Percentiles rank a stretch among this genome's conserved stretches.
Evolutionary conservation across 1,140 invertebrate genomes (phyloP).

Genomic region (Lamellibrachia luymesi): DNA sequence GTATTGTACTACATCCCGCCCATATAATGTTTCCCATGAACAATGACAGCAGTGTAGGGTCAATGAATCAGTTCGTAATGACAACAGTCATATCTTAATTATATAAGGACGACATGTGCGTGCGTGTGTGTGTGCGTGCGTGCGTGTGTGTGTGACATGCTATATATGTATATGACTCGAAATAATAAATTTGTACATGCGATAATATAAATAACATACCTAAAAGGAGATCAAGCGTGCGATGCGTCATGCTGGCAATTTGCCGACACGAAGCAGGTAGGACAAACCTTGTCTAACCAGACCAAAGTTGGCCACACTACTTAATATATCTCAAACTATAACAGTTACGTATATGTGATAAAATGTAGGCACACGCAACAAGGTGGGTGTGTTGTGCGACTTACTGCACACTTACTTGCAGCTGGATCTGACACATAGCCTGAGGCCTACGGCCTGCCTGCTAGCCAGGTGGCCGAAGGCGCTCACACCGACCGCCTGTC

Average conservation of each 20-base stretch:
- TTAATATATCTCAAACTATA: neutral
- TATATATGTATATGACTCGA: neutral
- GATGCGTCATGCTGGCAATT: too few species aligned
- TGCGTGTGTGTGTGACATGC: neutral
- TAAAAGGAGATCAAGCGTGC: too few species aligned
- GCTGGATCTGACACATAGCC: neutral
- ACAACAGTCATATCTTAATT: neutral
- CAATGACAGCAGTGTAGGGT: neutral
- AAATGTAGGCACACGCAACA: neutral
- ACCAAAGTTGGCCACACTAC: too few species aligned
- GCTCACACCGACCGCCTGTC: neutral
- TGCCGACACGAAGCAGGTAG: too few species aligned
- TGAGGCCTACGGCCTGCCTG: neutral
- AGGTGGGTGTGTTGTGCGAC: neutral
- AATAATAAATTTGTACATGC: neutral
- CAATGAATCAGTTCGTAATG: neutral
- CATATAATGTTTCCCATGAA: neutral
- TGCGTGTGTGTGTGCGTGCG: too few species aligned
- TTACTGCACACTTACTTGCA: neutral
- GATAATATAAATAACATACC: too few species aligned
- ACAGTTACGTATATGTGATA: neutral
- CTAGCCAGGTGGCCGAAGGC: neutral
- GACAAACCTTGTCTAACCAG: too few species aligned
- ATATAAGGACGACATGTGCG: neutral
- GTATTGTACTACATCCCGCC: neutral